These are phyloP conservation scores for Brachymystax lenok DNA, from an alignment of 2,797 vertebrate species.

Conservation along the genomic window DNA sequence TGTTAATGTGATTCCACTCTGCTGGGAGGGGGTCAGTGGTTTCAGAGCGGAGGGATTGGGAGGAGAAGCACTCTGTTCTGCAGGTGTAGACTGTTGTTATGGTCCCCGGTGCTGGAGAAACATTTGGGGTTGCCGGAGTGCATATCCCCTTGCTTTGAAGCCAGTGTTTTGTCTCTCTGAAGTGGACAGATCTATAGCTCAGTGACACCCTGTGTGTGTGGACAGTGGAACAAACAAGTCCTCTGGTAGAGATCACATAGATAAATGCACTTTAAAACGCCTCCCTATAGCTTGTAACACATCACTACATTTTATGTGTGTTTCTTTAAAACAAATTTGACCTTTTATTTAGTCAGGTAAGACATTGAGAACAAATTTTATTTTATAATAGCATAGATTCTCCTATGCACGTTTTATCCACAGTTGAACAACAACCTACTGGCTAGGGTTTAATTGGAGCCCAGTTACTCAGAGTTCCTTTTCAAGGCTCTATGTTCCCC, in stretches of 20 bases:
- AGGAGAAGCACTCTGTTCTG: constrained; percentile 28
- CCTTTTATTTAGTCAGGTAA: constrained; percentile 2
- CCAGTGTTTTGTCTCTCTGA: constrained; percentile 11
- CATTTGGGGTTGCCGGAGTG: constrained; percentile 35
- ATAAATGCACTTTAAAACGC: constrained; percentile 9
- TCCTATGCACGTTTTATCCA: background rate
- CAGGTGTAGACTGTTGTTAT: constrained; percentile 62
- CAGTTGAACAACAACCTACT: background rate
- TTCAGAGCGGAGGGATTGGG: constrained; percentile 40
- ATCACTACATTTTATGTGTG: background rate
- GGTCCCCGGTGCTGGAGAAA: constrained; percentile 45
- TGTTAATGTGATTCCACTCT: constrained; percentile 57
- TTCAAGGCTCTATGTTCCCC: constrained; percentile 23
- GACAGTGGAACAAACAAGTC: constrained; percentile 27
- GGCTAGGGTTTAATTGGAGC: background rate
- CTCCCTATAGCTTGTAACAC: constrained; percentile 9
- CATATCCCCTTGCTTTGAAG: constrained; percentile 50
- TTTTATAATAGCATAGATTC: background rate
- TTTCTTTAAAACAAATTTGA: background rate
- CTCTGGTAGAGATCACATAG: constrained; percentile 27
- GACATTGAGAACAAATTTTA: background rate
- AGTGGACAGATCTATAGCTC: constrained; percentile 48
- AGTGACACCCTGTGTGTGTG: constrained; percentile 34
- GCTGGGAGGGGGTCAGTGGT: constrained; percentile 48
- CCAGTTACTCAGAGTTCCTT: background rate